Evolutionary conservation across 2,113 vertebrate genomes (phyloP).

Genomic region (Odontesthes bonariensis): DNA sequence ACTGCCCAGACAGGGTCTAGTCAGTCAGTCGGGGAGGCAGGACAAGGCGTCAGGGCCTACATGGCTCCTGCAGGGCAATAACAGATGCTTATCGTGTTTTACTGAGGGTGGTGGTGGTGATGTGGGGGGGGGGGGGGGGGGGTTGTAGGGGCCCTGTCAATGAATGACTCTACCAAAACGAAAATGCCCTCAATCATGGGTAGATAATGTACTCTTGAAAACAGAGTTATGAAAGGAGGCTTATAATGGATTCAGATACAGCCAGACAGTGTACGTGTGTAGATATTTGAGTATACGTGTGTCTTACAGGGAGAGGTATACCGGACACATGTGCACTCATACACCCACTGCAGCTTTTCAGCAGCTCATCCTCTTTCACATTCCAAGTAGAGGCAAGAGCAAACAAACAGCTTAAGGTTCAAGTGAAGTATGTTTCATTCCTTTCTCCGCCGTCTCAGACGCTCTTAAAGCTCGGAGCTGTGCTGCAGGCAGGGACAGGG

Average conservation of each 20-base stretch:
- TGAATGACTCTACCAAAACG: slow-evolving; percentile 59
- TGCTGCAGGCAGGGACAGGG: slow-evolving; percentile 42
- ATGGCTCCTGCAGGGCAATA: slow-evolving; percentile 68
- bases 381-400: slow-evolving; percentile 74
- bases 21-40: slow-evolving; percentile 78
- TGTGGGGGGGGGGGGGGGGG: slow-evolving; percentile 9
- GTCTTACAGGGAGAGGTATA: slow-evolving; percentile 19
- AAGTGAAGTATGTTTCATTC: slow-evolving; percentile 73
- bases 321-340: slow-evolving; percentile 48
- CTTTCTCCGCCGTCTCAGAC: slow-evolving; percentile 37
- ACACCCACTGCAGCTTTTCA: slow-evolving; percentile 70
- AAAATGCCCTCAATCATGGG: slow-evolving; percentile 60
- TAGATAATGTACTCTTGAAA: slow-evolving; percentile 42
- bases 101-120: slow-evolving; percentile 49
- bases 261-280: slow-evolving; percentile 13
- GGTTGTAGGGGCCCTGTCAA: slow-evolving; percentile 38
- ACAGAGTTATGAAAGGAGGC: slow-evolving; percentile 32
- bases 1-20: slow-evolving; percentile 84
- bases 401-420: slow-evolving; percentile 77
- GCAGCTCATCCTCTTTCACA: slow-evolving; percentile 69
- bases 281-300: slow-evolving; percentile 23
- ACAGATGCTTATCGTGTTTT: slow-evolving; percentile 78
- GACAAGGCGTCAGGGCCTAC: slow-evolving; percentile 62
- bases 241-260: slow-evolving; percentile 27
- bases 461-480: slow-evolving; percentile 36